A percentile compares a stretch with the other conserved stretches of the same genome.
phyloP scores from a whole-genome alignment of 2,888 invertebrate genomes.

The Nesidiocoris tenuis region DNA sequence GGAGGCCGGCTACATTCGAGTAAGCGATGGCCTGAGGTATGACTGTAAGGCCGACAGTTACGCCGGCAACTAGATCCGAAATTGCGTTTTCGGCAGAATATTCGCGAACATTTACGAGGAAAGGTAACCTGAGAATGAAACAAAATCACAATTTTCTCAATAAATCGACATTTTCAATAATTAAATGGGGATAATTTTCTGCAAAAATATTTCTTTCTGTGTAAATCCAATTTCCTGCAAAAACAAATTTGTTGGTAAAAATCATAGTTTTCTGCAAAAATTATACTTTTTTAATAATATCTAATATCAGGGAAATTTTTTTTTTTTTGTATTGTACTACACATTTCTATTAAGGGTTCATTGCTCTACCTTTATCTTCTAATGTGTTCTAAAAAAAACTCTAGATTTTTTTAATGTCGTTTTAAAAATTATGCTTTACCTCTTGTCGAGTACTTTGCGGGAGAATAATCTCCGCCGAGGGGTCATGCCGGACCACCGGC shows the following conservation, averaged over 20 bases:
- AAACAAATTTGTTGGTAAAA: too few relatives aligned
- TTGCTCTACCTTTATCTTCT: too few relatives aligned
- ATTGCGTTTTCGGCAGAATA: conserved; percentile 62
- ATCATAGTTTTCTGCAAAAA: too few relatives aligned
- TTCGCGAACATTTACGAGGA: conserved; percentile 61
- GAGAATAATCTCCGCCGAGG: conserved; percentile 49
- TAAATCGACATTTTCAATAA: neutral
- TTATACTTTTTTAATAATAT: too few relatives aligned
- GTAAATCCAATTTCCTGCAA: too few relatives aligned
- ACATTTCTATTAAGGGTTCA: too few relatives aligned
- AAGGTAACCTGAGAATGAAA: conserved; percentile 57
- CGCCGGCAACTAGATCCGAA: conserved; percentile 71
- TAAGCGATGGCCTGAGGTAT: conserved; percentile 79
- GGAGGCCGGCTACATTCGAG: conserved; percentile 70
- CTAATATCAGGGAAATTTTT: too few relatives aligned
- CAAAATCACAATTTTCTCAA: neutral
- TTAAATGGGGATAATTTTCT: too few relatives aligned
- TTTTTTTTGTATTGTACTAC: too few relatives aligned
- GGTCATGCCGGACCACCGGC: conserved; percentile 32
- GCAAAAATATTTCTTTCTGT: too few relatives aligned
- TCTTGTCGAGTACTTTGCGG: conserved; percentile 53
- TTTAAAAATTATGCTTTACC: conserved; percentile 47
- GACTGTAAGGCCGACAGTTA: conserved; percentile 74
- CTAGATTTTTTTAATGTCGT: too few relatives aligned
- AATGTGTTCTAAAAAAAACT: neutral